Evolutionary conservation across 2,888 invertebrate species (phyloP), one percentile per base, ranked within the genome.

Genomic region (Lasioglossum morio): DNA sequence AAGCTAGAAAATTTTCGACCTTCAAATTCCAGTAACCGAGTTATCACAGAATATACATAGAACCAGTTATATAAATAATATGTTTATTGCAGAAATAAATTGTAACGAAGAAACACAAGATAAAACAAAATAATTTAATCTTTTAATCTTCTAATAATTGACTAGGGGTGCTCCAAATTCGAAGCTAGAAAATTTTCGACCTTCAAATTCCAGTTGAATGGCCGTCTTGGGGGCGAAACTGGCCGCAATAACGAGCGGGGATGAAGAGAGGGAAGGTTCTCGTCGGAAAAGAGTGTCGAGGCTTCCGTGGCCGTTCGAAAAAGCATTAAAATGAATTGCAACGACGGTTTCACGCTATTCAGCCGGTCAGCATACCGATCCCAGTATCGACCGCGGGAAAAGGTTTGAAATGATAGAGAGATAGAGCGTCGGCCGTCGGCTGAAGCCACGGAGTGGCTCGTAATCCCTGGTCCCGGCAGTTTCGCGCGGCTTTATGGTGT

Each of bases 401-500:
- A 82, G 57, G 46, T 63, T 53, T 4, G 79, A 40, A 73, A 79
- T 43, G 86, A 88, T 88, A 87, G 75, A 88, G 90, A 85, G 89
- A 88, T 90, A 82, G 86, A 82, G 79, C 63, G 27, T 5, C 57
- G 73, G 72, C 72, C 72, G 82, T 77, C 77, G 77, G 81, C 79
- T 40, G 77, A 73, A 30, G 46, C 66, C 78, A 57, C 60, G 73
- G 53, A 77, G 77, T 43, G 70, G 81, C 85, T 90, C 88, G 89
- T 91, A 88, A 91, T 91, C 88, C 84, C 70, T 72, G 79, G 79
- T 46, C 60, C 73, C 72, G 86, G 84, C 81, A 86, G 89, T 91
- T 90, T 90, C 85, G 80, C 89, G 77, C 85, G 79, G 81, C 77
- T 91, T 90, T 87, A 91, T 87, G 91, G 87, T 84, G 85, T 91